phyloP scores from a whole-genome alignment of 1,140 invertebrate species.

The Tetramorium simillimum region DNA sequence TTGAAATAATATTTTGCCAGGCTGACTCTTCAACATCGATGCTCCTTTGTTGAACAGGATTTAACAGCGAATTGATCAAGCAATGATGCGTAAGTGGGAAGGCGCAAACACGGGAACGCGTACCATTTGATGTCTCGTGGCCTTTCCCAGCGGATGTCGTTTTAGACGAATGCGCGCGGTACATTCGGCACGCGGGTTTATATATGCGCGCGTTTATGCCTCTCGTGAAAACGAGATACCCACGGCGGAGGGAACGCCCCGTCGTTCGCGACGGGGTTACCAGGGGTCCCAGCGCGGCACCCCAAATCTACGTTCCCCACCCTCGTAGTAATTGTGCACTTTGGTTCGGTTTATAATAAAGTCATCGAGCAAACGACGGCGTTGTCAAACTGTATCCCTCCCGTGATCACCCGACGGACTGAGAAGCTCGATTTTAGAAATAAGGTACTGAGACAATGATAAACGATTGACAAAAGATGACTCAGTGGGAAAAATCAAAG shows the following conservation, averaged over 20 bases:
- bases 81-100: slow-evolving; percentile 76
- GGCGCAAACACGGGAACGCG: slow-evolving; percentile 73
- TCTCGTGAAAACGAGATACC: slow-evolving; percentile 72
- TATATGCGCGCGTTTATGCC: slow-evolving; percentile 48
- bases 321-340: slow-evolving; percentile 78
- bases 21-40: neutral
- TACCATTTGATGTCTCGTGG: slow-evolving; percentile 67
- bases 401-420: slow-evolving; percentile 8
- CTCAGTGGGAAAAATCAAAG: neutral
- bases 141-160: slow-evolving; percentile 64
- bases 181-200: slow-evolving; percentile 45
- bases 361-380: slow-evolving; percentile 73
- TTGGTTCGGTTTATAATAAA: slow-evolving; percentile 80
- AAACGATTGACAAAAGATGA: neutral
- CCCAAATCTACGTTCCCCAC: slow-evolving; percentile 68
- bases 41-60: slow-evolving; percentile 35
- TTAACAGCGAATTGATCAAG: slow-evolving; percentile 70
- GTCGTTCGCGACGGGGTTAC: slow-evolving; percentile 70
- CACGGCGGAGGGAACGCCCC: slow-evolving; percentile 75
- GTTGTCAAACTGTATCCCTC: slow-evolving; percentile 53
- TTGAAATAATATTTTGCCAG: neutral
- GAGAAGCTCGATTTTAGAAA: neutral
- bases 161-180: slow-evolving; percentile 54
- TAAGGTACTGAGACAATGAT: neutral
- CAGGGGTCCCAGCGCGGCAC: slow-evolving; percentile 57